These are phyloP conservation scores for Rhodinocichla rosea DNA, from an alignment of 2,113 vertebrate genomes.

Conservation along the genomic window DNA sequence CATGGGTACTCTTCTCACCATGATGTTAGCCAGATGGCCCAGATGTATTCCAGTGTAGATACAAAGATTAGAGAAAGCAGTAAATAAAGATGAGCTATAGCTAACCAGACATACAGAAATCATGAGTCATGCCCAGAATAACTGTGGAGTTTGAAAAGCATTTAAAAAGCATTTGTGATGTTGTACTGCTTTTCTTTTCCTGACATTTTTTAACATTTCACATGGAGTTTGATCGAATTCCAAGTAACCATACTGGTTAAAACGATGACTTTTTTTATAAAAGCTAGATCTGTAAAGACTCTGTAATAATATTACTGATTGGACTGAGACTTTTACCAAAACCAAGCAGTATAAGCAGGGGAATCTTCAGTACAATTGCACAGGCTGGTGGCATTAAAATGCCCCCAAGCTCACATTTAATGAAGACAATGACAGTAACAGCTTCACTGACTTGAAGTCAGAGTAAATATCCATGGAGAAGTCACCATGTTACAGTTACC, in stretches of 20 bases:
- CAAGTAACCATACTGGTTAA: neutral
- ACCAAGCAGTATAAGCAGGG: neutral
- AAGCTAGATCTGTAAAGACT: neutral
- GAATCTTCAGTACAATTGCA: neutral
- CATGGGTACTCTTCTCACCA: fast-evolving
- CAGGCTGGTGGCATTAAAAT: neutral
- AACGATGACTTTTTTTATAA: neutral
- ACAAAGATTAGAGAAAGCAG: neutral
- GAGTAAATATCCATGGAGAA: neutral
- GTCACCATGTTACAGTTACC: neutral
- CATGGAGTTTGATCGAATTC: neutral
- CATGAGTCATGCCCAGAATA: constrained; percentile 6
- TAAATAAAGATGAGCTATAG: neutral
- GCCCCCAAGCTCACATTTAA: neutral
- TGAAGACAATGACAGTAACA: neutral
- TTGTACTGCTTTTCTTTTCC: neutral
- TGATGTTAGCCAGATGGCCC: neutral
- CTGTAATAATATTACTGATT: neutral
- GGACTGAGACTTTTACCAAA: neutral
- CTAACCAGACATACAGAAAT: neutral
- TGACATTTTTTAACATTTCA: neutral
- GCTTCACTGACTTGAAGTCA: neutral
- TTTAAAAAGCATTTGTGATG: neutral
- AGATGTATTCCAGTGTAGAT: neutral
- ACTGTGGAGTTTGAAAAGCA: neutral